These are phyloP conservation scores for Anser cygnoides DNA, from an alignment of 2,113 vertebrate species.

Conservation along the genomic window DNA sequence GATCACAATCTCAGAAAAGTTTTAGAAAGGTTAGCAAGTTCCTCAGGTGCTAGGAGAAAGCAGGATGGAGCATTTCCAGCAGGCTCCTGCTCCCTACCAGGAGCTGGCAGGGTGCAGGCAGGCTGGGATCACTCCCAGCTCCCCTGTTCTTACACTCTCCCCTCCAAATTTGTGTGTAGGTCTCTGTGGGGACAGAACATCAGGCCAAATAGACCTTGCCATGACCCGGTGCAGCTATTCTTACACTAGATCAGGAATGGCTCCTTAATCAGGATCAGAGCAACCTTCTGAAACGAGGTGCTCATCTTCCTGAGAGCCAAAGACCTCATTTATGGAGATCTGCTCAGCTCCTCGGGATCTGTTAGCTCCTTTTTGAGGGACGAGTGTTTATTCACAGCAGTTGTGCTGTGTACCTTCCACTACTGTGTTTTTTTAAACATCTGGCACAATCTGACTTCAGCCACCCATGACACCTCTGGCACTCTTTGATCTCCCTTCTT, in stretches of 20 bases:
- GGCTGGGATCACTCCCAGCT: background rate
- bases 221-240: background rate
- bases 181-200: background rate
- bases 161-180: background rate
- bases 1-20: background rate
- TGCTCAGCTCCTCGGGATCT: background rate
- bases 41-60: background rate
- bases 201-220: background rate
- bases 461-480: background rate
- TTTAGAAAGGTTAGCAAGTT: background rate
- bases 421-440: background rate
- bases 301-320: background rate
- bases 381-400: background rate
- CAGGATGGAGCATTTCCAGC: background rate
- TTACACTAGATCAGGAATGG: background rate
- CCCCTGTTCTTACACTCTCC: background rate
- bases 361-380: background rate
- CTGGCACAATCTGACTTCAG: background rate
- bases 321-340: background rate
- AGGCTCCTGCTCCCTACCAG: background rate
- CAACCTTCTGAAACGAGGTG: background rate
- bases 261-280: background rate
- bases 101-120: background rate
- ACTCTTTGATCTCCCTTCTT: background rate
- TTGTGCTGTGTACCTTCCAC: background rate